Base-by-base conservation (phyloP, 64 coral and sea anemone genomes). In the Stylophora pistillata region DNA sequence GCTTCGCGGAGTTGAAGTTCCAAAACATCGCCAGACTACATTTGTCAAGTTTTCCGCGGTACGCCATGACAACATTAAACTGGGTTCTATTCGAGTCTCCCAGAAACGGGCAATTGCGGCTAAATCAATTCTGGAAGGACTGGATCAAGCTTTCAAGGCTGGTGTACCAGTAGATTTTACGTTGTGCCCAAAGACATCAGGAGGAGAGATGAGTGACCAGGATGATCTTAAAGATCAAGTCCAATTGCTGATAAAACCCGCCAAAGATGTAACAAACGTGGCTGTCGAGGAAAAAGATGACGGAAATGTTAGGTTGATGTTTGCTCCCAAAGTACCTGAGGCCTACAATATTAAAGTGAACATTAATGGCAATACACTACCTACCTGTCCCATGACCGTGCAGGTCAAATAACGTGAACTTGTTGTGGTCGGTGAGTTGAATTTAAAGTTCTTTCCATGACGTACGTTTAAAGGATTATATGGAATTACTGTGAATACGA, bases 401-500 rank as follows among this genome's bases (percentile, higher is more conserved):
- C 41, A 71, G 34, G 60, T 85, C 0, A 71, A 71, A 62, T 15
- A 61, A 54, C 63, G 68, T 23, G 7, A 53, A n/a, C 62, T 85
- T 32, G 60, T 4, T 25, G 47, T 71, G 23, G 53, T 10, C 0
- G 47, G 10, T 12, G 10, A 68, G 30, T 41, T 70, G 33, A 30
- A 70, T 0, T 25, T 85, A 66, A 53, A 70, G 69, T 17, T 47
- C 31, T 34, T 25, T 0, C 10, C 25, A 21, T n/a, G 17, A 41
- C 47, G 1, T 4, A 30, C 12, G n/a, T 28, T 62, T 1, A 6
- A 34, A 70, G 10, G 52, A 23, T 34, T 85, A 13, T 47, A 7
- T 20, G 81, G 81, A 23, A 71, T 85, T 16, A 61, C 63, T 68
- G 81, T 85, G n/a, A 85, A 70, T 23, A 71, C 30, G 70, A 29